These are phyloP conservation scores for Phragmatobia fuliginosa DNA, from an alignment of 2,888 invertebrate genomes.

Conservation along the genomic window DNA sequence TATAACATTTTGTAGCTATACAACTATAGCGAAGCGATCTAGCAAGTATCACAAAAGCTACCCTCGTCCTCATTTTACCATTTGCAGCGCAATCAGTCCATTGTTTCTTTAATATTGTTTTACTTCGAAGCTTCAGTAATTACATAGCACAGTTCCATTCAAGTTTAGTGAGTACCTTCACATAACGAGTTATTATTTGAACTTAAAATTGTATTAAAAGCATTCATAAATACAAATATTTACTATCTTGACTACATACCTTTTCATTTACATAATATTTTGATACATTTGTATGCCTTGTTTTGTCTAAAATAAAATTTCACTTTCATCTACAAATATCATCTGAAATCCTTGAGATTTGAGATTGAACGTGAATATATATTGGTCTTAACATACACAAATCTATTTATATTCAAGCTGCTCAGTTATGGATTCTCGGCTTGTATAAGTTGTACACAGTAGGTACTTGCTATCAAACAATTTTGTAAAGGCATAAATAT, in stretches of 20 bases:
- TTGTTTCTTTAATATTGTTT: conserved; percentile 13
- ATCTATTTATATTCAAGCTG: background rate
- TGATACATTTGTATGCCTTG: background rate
- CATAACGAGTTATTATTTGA: background rate
- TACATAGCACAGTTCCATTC: conserved; percentile 1
- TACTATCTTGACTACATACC: too few species aligned
- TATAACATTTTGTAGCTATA: conserved; percentile 8
- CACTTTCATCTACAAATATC: background rate
- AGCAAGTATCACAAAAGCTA: background rate
- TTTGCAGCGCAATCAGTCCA: conserved; percentile 13
- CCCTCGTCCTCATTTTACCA: conserved; percentile 17
- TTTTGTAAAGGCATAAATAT: too few species aligned
- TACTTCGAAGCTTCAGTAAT: conserved; percentile 9
- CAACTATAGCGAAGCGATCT: background rate
- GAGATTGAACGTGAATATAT: background rate
- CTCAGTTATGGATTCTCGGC: too few species aligned
- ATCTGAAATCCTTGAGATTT: background rate
- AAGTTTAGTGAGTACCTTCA: background rate
- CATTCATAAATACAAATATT: background rate
- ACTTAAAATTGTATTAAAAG: background rate
- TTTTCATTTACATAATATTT: background rate
- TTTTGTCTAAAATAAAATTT: background rate
- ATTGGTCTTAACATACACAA: background rate
- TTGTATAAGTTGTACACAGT: too few species aligned
- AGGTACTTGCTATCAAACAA: background rate